A percentile compares a stretch with the other conserved stretches of the same genome.
Evolutionary conservation across 2,888 invertebrate species (phyloP).

Genomic region (Nomada goodeniana): DNA sequence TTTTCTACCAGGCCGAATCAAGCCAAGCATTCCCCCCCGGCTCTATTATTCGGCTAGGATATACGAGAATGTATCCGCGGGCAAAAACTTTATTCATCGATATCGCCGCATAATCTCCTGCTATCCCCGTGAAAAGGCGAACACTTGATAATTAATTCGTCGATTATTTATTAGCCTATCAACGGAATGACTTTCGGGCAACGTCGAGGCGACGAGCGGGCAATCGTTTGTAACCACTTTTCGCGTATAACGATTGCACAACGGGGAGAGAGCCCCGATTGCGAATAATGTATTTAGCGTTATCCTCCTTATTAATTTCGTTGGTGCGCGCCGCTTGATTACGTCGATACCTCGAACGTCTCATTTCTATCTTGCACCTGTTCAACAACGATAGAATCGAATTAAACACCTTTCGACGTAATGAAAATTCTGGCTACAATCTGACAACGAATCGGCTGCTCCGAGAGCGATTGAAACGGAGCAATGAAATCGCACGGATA

Average conservation of each 20-base stretch:
- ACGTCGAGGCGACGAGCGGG: not conserved
- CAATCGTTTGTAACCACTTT: not conserved
- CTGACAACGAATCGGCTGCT: not conserved
- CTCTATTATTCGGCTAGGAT: slow-evolving; percentile 25
- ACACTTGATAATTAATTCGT: slow-evolving; percentile 33
- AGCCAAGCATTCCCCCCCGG: not conserved
- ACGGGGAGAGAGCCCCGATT: no score
- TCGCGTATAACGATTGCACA: no score
- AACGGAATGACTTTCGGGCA: not conserved
- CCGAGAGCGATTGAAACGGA: not conserved
- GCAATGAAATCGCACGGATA: no score
- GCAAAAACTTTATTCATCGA: slow-evolving; percentile 28
- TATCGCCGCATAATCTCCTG: slow-evolving; percentile 2
- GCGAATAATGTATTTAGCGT: no score
- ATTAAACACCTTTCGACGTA: no score
- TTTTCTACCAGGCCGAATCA: slow-evolving; percentile 37
- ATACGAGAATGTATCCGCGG: not conserved
- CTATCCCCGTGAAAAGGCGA: not conserved
- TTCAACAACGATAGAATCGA: no score
- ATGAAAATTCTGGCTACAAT: not conserved
- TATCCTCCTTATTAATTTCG: no score
- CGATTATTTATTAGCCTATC: slow-evolving; percentile 27
- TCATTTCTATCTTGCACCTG: no score
- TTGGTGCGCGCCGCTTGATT: no score
- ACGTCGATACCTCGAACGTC: no score